Base-by-base conservation (phyloP, 2,888 invertebrate species). In the Pollenia angustigena region DNA sequence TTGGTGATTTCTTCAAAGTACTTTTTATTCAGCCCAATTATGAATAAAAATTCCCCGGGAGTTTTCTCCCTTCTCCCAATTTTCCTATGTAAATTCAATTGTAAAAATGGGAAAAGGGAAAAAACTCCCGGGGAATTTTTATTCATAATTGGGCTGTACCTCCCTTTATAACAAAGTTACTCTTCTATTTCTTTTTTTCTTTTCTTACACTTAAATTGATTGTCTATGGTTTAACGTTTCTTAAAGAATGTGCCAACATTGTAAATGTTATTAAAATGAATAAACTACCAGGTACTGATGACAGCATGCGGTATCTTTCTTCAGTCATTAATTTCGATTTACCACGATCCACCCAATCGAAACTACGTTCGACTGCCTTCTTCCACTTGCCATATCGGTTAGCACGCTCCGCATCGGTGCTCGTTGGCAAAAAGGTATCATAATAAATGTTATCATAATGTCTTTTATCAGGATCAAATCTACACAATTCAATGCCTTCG, bases 381-480 rank as follows among this genome's bases (percentile, higher is more conserved):
- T 98, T 98, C 99, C 99, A 99, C 93, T 97, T 97, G 9, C 95
- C 96, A 93, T 97, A 98, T 87, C 98, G 95, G 6, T 95, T 94
- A 91, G 97, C 96, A 80, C 98, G 95, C 92, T 98, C 97, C 92
- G 96, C 96, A 76, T 96, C 95, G 0, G 97, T 96, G 11, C 97
- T 97, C 12, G 96, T 96, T 0, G 98, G 97, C 88, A 96, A 94
- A 93, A 97, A 98, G 40, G 96, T 96, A 90, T 98, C 97, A 52
- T 95, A 95, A 60, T 95, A 95, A 7, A 93, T 90, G 84, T 92
- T 92, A 72, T 93, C 93, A 58, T 92, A 92, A 87, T 92, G 91
- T 3, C 94, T 92, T 89, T 95, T 94, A 86, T 95, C 94, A 0
- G 95, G 94, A 68, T 95, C 94, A n/a, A 96, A 93, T 90, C 95